phyloP scores from a whole-genome alignment of 2,797 vertebrate genomes.

The Rhinogobio ventralis region DNA sequence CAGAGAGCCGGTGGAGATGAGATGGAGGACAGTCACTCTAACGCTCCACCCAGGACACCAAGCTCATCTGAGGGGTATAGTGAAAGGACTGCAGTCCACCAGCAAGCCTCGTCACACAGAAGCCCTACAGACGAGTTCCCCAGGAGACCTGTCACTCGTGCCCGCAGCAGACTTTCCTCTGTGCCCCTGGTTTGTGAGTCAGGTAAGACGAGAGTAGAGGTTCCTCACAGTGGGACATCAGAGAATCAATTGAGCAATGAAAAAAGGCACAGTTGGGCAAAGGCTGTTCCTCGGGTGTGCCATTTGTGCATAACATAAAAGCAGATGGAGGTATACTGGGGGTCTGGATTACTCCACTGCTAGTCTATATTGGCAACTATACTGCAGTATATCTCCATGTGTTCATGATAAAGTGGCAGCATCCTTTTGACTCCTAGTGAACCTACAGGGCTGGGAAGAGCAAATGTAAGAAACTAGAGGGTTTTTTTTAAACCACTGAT shows the following conservation, averaged over 20 bases:
- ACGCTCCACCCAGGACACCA: constrained; percentile 25
- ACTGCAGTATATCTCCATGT: not conserved
- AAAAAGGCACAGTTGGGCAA: constrained; percentile 16
- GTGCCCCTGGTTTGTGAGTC: constrained; percentile 88
- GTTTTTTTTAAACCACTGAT: not conserved
- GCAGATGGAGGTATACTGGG: not conserved
- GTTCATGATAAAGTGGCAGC: not conserved
- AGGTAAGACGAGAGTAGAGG: constrained; percentile 78
- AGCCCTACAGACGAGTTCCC: constrained; percentile 75
- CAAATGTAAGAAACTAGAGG: not conserved
- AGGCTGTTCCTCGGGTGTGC: not conserved
- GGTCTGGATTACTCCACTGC: not conserved
- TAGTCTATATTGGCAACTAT: not conserved
- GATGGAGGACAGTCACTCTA: constrained; percentile 30
- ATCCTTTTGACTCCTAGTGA: not conserved
- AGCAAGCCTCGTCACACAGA: constrained; percentile 61
- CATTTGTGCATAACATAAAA: constrained; percentile 7
- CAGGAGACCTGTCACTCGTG: constrained; percentile 91
- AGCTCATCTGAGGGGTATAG: constrained; percentile 15
- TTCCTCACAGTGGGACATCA: not conserved
- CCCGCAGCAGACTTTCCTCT: constrained; percentile 88
- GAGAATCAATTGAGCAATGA: not conserved
- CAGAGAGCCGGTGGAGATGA: constrained; percentile 32
- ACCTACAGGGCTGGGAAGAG: not conserved
- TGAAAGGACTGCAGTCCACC: constrained; percentile 74